These are phyloP conservation scores for Andrena chrysosceles DNA, from an alignment of 2,888 invertebrate genomes.

Conservation along the genomic window DNA sequence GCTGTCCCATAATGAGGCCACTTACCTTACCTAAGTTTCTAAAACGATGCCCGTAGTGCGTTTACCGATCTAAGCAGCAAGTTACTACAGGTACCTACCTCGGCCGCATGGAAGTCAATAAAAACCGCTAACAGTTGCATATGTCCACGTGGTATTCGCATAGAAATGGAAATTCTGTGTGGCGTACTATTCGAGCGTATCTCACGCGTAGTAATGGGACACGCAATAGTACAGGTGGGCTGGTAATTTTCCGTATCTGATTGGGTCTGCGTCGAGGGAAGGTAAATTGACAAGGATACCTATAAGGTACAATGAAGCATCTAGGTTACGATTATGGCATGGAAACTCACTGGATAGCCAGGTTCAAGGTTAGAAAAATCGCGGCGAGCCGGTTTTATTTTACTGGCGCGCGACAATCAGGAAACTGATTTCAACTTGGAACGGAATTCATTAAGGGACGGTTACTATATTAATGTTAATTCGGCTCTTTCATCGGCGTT, in stretches of 20 bases:
- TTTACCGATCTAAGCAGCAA: slow-evolving; percentile 7
- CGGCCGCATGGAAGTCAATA: neutral
- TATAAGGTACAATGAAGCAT: slow-evolving; percentile 31
- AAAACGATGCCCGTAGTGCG: neutral
- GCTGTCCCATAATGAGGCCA: neutral
- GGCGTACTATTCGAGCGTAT: slow-evolving; percentile 41
- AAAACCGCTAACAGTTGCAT: slow-evolving; percentile 5
- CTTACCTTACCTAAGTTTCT: slow-evolving; percentile 1
- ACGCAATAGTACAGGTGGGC: neutral
- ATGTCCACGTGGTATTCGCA: slow-evolving; percentile 13
- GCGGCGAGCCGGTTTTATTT: neutral
- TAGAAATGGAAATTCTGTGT: slow-evolving; percentile 29
- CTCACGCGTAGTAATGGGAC: slow-evolving; percentile 5
- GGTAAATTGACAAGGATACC: slow-evolving; percentile 18
- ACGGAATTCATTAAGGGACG: neutral
- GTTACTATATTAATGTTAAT: neutral
- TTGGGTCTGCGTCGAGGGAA: slow-evolving; percentile 15
- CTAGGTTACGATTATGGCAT: slow-evolving; percentile 38
- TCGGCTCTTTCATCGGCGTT: neutral
- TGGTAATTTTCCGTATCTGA: slow-evolving; percentile 36
- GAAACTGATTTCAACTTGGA: neutral
- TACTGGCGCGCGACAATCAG: neutral
- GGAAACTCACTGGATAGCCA: slow-evolving; percentile 1
- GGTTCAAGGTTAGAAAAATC: slow-evolving; percentile 20
- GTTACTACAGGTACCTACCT: neutral